Conservation (phyloP, 2,113 vertebrate species). For the Dromaius novaehollandiae region DNA sequence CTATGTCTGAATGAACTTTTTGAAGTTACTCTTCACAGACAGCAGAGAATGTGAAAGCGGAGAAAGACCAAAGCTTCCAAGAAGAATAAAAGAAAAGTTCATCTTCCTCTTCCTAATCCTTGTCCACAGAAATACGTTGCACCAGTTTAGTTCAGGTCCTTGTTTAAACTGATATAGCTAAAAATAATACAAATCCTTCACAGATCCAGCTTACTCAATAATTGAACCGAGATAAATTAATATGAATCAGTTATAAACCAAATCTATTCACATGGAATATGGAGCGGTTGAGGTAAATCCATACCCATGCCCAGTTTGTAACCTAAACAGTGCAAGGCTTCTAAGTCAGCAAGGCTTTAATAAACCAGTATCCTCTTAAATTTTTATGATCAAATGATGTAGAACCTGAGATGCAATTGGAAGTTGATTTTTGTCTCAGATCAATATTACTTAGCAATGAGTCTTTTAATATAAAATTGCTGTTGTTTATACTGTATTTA, state of each 20-base stretch:
- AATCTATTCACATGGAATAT: neutral
- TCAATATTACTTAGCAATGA: neutral
- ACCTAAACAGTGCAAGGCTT: neutral
- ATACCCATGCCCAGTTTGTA: neutral
- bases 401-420: neutral
- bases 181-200: conserved; percentile 7
- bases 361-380: neutral
- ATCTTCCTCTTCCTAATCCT: neutral
- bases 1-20: neutral
- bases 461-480: neutral
- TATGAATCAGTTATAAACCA: neutral
- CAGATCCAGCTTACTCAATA: neutral
- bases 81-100: neutral
- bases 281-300: neutral
- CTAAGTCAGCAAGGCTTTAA: neutral
- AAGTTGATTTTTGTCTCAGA: neutral
- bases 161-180: neutral
- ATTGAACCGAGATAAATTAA: neutral
- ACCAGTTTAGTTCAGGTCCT: neutral
- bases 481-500: neutral
- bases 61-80: neutral
- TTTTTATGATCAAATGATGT: neutral
- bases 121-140: neutral
- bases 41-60: neutral
- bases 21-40: neutral